Base-by-base conservation (phyloP, 2,888 invertebrate genomes). In the Plebejus anna region DNA sequence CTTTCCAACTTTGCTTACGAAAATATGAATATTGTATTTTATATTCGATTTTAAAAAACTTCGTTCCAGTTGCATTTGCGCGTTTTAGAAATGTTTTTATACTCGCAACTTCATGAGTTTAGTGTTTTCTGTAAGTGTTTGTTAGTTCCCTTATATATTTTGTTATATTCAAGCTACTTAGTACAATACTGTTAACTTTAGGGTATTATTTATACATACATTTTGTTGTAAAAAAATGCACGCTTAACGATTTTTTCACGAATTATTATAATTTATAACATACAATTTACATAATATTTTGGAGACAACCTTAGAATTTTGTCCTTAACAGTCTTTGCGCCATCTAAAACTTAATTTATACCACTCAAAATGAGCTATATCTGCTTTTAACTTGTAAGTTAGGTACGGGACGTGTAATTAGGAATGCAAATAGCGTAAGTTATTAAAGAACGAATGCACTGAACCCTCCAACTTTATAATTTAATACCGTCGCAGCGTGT, bases 1-100 rank as follows among this genome's bases (percentile, higher is more conserved):
- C 59, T 72, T 76, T 61, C 59, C 76, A 76, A 76, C 76, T 76
- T 70, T 70, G n/a, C 71, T 61, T 71, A 72, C 55, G 59, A 59
- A 72, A 76, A 76, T 28, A 72, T 57, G 57, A 76, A 72, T 76
- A 59, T 42, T 42, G 32, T 72, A 72, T 59, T 72, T 61, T 59
- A 42, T 70, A 70, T 76, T 76, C 47, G 42, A 36, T 55, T 70
- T 32, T 75, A 61, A 72, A 72, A 72, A 28, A 72, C 72, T 42
- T 36, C 71, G 22, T 71, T 11, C 42, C 42, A 22, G 47, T 72
- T 72, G 28, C 42, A 47, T 22, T 22, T 71, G 28, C 13, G 22
- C 16, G 42, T 36, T 42, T 7, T 42, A 13, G 72, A 72, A 22
- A 22, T 47, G 22, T 38, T n/a, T 42, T 22, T 71, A 42, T 42